These are phyloP conservation scores for Pseudomyrmex sp. DNA, from an alignment of 1,140 invertebrate species.

Conservation along the genomic window DNA sequence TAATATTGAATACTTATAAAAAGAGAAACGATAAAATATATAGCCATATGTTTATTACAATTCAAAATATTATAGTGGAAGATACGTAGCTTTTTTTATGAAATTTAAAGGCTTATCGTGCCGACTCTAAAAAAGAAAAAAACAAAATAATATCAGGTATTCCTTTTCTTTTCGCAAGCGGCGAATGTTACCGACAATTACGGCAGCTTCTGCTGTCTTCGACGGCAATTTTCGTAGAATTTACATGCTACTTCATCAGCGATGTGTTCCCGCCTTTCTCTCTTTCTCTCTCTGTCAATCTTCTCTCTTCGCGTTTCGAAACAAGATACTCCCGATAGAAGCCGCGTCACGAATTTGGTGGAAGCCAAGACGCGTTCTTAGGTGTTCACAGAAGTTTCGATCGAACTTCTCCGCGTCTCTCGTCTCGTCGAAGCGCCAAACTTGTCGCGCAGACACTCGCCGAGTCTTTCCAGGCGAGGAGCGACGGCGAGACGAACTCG, in stretches of 20 bases:
- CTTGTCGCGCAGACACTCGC: constrained; percentile 64
- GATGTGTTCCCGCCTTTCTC: background rate
- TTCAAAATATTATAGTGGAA: no score
- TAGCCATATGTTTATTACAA: background rate
- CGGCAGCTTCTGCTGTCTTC: background rate
- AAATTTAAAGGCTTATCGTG: no score
- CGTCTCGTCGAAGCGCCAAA: constrained; percentile 61
- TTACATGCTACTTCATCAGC: constrained; percentile 41
- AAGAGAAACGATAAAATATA: background rate
- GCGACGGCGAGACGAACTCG: constrained; percentile 38
- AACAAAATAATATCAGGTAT: background rate
- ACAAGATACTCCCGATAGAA: constrained; percentile 32
- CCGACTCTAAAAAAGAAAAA: no score
- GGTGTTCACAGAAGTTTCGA: constrained; percentile 67
- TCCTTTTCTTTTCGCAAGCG: background rate
- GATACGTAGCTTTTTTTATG: no score
- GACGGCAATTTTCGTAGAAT: constrained; percentile 17
- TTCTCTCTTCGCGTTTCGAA: background rate
- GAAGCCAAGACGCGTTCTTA: constrained; percentile 59
- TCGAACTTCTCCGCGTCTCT: constrained; percentile 47
- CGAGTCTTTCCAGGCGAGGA: constrained; percentile 50
- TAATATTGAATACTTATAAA: background rate
- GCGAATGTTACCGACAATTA: constrained; percentile 19
- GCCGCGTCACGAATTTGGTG: constrained; percentile 54
- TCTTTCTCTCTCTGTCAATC: constrained; percentile 29